These are phyloP conservation scores for Phylloscopus trochilus DNA, from an alignment of 2,113 vertebrate species.

Conservation along the genomic window DNA sequence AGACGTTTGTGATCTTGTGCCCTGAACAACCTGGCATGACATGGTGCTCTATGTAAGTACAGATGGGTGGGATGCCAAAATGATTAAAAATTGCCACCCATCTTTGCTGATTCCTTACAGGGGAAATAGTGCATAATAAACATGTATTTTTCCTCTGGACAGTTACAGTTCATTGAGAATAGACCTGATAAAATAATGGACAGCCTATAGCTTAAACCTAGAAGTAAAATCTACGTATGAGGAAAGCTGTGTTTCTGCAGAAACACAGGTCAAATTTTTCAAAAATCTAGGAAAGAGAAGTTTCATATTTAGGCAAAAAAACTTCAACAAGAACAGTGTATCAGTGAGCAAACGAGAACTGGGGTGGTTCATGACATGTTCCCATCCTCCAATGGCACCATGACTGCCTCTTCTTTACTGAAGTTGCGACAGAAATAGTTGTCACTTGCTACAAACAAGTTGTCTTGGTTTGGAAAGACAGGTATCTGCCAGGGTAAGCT, in stretches of 20 bases:
- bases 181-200: not conserved
- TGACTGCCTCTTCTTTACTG: not conserved
- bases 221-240: not conserved
- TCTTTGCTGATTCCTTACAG: not conserved
- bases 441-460: not conserved
- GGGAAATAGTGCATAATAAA: not conserved
- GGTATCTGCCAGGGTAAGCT: too few species aligned
- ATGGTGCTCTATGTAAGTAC: not conserved
- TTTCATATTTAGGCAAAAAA: not conserved
- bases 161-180: not conserved
- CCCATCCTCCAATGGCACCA: not conserved
- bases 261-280: not conserved
- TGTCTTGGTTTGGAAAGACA: too few species aligned
- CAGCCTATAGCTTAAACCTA: not conserved
- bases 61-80: not conserved
- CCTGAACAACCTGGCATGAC: not conserved
- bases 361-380: accelerated
- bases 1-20: not conserved
- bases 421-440: not conserved
- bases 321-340: not conserved
- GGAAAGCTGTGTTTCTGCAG: not conserved
- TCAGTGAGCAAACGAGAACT: accelerated
- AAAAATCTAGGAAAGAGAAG: not conserved
- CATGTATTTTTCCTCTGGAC: not conserved
- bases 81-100: not conserved